Conservation (phyloP, 2,888 invertebrate species). For the Macaria liturata region DNA sequence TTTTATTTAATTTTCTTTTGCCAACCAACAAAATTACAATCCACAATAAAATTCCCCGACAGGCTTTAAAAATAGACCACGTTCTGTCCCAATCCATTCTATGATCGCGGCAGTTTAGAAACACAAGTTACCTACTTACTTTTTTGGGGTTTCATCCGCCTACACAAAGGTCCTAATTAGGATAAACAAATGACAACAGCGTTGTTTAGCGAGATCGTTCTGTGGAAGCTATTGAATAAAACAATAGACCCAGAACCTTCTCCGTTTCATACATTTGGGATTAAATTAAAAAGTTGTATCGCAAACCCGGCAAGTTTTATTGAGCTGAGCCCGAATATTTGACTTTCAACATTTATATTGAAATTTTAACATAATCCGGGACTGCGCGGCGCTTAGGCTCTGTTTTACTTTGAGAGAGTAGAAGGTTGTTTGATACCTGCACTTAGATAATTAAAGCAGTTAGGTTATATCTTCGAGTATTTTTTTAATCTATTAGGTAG, state of each 20-base stretch:
- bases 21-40: no score
- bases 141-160: no score
- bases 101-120: no score
- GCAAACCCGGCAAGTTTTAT: constrained; percentile 58
- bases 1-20: no score
- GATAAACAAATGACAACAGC: neutral
- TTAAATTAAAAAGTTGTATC: constrained; percentile 58
- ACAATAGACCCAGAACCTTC: constrained; percentile 32
- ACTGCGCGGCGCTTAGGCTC: neutral
- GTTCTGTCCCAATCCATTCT: no score
- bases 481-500: no score
- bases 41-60: neutral
- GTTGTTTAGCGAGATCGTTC: constrained; percentile 4
- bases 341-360: constrained; percentile 65
- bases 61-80: neutral
- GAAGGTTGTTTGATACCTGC: no score
- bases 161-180: no score
- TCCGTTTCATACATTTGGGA: constrained; percentile 48
- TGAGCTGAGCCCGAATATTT: constrained; percentile 47
- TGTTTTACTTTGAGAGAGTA: constrained; percentile 3
- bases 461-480: no score
- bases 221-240: constrained; percentile 41
- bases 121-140: no score
- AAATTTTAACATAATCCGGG: constrained; percentile 54
- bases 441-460: no score